Evolutionary conservation across 2,113 vertebrate species (phyloP).

Genomic region (Calidris pygmaea): DNA sequence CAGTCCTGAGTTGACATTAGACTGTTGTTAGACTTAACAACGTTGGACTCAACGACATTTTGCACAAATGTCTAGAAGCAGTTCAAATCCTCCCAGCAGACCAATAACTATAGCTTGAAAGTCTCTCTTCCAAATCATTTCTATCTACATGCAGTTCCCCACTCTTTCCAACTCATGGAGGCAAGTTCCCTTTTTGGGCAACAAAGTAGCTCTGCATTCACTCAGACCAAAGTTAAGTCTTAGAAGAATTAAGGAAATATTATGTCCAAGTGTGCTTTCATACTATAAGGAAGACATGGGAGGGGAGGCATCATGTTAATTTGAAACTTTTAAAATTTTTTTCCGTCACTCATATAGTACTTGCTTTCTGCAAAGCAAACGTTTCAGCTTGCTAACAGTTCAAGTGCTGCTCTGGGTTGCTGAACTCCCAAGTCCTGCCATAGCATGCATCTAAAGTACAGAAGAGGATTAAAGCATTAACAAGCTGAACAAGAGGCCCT

Average conservation of each 20-base stretch:
- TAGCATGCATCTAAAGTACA: neutral
- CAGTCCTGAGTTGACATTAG: neutral
- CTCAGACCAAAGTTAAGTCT: neutral
- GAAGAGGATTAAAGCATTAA: constrained; percentile 61
- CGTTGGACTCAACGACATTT: no score
- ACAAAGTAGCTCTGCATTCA: neutral
- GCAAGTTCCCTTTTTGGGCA: neutral
- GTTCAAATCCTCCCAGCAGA: neutral
- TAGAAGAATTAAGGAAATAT: neutral
- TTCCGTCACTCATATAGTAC: neutral
- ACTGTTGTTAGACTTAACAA: neutral
- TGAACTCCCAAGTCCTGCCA: constrained; percentile 2
- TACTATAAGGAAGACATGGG: neutral
- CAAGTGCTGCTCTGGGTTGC: neutral
- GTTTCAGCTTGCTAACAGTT: neutral
- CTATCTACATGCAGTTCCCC: neutral
- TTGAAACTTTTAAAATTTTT: neutral
- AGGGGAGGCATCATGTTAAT: neutral
- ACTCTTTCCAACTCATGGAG: neutral
- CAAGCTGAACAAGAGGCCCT: constrained; percentile 48
- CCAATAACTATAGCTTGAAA: neutral
- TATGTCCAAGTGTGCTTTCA: neutral
- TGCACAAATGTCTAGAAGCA: neutral
- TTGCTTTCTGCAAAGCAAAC: constrained; percentile 9
- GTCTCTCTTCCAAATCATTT: neutral